phyloP scores from a whole-genome alignment of 2,113 vertebrate species.

The Bambusicola thoracicus region DNA sequence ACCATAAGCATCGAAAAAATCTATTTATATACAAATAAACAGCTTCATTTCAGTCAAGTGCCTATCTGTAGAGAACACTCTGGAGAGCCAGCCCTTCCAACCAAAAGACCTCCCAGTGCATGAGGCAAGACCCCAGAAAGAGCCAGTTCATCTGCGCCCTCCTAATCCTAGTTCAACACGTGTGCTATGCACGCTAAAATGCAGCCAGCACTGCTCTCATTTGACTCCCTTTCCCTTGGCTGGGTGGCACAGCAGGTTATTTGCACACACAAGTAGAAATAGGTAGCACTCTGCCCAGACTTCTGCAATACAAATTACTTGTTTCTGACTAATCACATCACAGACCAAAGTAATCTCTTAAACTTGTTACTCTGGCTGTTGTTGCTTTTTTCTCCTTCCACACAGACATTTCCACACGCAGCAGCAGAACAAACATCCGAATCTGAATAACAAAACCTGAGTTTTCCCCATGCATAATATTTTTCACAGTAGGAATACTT shows the following conservation, averaged over 20 bases:
- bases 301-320: background rate
- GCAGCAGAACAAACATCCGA: background rate
- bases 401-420: background rate
- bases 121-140: background rate
- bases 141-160: background rate
- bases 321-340: background rate
- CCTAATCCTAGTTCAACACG: background rate
- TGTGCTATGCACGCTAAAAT: rapidly evolving
- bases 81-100: background rate
- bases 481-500: background rate
- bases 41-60: background rate
- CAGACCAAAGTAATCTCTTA: background rate
- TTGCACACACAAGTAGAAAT: background rate
- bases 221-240: background rate
- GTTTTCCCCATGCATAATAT: background rate
- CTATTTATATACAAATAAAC: background rate
- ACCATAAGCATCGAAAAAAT: background rate
- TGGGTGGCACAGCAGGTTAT: background rate
- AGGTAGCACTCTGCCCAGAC: background rate
- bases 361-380: background rate
- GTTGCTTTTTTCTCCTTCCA: background rate
- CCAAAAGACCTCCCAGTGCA: background rate
- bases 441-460: background rate
- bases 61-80: background rate
- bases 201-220: background rate